Evolutionary conservation across 35 echinoderm and acorn worm species (phyloP).

Genomic region (Lytechinus pictus): DNA sequence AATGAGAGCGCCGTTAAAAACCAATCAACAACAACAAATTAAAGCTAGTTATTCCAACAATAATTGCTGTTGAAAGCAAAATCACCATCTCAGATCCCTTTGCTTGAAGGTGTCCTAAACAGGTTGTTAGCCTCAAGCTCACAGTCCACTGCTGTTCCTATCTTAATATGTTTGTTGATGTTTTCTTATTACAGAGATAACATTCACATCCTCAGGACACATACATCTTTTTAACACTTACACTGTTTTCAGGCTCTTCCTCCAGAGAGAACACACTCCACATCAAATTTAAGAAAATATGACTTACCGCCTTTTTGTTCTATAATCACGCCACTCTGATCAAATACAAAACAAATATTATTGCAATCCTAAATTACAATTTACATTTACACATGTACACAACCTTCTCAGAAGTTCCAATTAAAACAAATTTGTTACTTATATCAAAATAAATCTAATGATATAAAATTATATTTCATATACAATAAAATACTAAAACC

Average conservation of each 20-base stretch:
- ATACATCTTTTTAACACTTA: neutral
- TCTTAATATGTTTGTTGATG: too few species aligned
- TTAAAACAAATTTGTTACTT: neutral
- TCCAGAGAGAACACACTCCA: neutral
- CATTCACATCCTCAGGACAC: neutral
- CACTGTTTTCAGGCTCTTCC: neutral
- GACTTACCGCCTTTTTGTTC: neutral
- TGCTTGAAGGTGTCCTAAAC: too few species aligned
- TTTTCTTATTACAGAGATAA: too few species aligned
- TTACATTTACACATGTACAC: neutral
- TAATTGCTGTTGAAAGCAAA: too few species aligned
- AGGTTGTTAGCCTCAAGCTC: too few species aligned
- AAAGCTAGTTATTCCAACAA: too few species aligned
- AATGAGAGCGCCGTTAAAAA: too few species aligned
- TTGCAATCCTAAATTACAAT: neutral
- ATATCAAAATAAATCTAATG: neutral
- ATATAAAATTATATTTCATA: neutral
- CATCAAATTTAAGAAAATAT: conserved; percentile 4
- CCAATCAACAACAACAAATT: too few species aligned
- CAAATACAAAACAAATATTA: neutral
- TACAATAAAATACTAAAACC: neutral
- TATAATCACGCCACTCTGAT: neutral
- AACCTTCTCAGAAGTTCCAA: neutral
- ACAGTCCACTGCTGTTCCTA: too few species aligned
- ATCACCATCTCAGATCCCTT: too few species aligned